phyloP scores from a whole-genome alignment of 2,113 vertebrate species.

The Corapipo altera region DNA sequence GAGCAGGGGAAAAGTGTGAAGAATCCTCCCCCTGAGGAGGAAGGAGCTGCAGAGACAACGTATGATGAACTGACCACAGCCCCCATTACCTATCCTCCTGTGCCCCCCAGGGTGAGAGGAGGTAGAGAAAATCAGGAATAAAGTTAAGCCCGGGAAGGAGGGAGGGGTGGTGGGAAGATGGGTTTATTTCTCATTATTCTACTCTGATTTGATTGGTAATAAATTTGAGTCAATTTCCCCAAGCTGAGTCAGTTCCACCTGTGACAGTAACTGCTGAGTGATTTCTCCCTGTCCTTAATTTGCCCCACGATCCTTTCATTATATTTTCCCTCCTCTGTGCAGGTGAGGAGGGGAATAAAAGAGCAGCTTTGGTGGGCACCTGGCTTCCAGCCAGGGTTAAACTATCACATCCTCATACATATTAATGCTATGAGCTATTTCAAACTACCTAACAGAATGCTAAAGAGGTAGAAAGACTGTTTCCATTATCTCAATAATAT shows the following conservation, averaged over 20 bases:
- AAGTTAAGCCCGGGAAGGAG: not conserved
- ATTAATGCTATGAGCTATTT: not conserved
- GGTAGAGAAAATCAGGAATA: not conserved
- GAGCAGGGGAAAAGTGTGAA: not conserved
- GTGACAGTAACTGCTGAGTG: not conserved
- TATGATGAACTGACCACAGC: not conserved
- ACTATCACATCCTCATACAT: not conserved
- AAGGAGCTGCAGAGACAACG: fast-evolving
- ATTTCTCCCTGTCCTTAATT: not conserved
- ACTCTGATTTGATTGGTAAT: not conserved
- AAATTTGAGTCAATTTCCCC: not conserved
- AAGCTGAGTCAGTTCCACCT: not conserved
- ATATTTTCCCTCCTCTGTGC: not conserved
- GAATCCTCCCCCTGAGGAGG: too few relatives aligned
- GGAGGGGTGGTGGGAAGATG: not conserved
- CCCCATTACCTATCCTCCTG: not conserved
- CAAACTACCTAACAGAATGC: not conserved
- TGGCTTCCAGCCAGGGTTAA: not conserved
- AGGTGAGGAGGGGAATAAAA: not conserved
- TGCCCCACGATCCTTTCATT: not conserved
- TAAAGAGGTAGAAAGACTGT: not conserved
- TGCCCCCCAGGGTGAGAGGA: fast-evolving
- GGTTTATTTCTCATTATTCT: not conserved
- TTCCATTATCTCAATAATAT: not conserved
- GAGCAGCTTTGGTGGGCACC: not conserved